These are phyloP conservation scores for Cottoperca gobio DNA, from an alignment of 2,797 vertebrate genomes.

Conservation along the genomic window DNA sequence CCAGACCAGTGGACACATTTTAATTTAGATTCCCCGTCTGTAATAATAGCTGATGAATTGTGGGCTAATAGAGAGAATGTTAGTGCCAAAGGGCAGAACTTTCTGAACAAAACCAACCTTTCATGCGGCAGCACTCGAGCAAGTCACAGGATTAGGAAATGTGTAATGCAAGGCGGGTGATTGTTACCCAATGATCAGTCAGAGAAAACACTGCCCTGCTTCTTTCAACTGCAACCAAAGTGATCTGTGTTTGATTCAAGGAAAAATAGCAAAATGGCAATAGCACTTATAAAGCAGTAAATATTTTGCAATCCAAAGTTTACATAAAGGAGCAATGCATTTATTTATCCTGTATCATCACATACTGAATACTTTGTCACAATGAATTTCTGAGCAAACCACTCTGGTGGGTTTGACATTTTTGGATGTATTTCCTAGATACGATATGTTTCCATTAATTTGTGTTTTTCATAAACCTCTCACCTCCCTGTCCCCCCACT, in stretches of 20 bases:
- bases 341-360: neutral
- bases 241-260: neutral
- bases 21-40: too few relatives aligned
- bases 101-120: constrained; percentile 60
- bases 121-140: constrained; percentile 45
- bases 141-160: constrained; percentile 55
- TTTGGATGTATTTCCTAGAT: neutral
- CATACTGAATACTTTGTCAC: too few relatives aligned
- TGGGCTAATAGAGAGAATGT: neutral
- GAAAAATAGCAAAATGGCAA: too few relatives aligned
- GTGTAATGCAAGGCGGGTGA: constrained; percentile 39
- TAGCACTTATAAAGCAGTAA: too few relatives aligned
- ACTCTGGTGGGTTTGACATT: neutral
- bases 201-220: constrained; percentile 16
- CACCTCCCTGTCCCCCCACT: neutral
- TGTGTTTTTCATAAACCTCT: neutral
- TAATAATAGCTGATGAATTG: neutral
- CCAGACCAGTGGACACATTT: too few relatives aligned
- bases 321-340: neutral
- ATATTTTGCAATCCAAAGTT: neutral
- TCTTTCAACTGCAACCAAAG: constrained; percentile 33
- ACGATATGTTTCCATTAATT: neutral
- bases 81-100: constrained; percentile 22
- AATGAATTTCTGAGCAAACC: neutral
- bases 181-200: constrained; percentile 34